Evolutionary conservation across 2,888 invertebrate species (phyloP), one percentile per base, ranked within the genome.

Genomic region (Sarcophaga rosellei): DNA sequence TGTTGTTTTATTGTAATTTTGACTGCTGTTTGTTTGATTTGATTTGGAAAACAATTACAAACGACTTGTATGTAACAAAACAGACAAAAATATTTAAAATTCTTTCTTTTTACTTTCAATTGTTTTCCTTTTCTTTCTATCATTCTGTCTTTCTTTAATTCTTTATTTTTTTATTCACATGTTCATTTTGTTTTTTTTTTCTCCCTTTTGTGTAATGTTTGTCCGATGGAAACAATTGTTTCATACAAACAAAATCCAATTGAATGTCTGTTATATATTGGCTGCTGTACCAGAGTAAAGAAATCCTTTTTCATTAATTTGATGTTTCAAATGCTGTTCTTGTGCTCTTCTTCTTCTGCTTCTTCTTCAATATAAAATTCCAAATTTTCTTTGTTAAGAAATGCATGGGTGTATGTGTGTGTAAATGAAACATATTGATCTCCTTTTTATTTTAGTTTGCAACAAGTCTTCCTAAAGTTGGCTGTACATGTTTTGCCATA

Each of bases 281-380:
- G 53, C 47, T 15, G 17, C 12, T 17, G 17, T 53, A 53, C 3
- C 53, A 0, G 15, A 2, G 53, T 15, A 21, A 35, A 69, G 75
- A 76, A 83, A 86, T 84, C 79, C 75, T 87, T 87, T 35, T 47
- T 82, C 76, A 82, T 85, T 82, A 69, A 76, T 72, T 77, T 77
- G 63, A 70, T 81, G 69, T 76, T 81, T 69, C 11, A 20, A 44
- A 45, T 68, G n/a, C 35, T 69, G 45, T 8, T 47, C 62, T 69
- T 68, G 61, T 78, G 62, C 61, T 15, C 69, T 61, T 66, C 25
- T 53, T 20, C 23, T 17, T 57, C 15, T 15, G 1, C 35, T 35
- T 35, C 5, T 53, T 59, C 15, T 62, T 79, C 57, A 4, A 65
- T 61, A 66, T 17, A 4, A 44, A 73, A 82, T 65, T 72, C 70